A percentile compares a stretch with the other conserved stretches of the same genome.
Evolutionary conservation across 2,888 invertebrate species (phyloP).

Genomic region (Ectobius pallidus): DNA sequence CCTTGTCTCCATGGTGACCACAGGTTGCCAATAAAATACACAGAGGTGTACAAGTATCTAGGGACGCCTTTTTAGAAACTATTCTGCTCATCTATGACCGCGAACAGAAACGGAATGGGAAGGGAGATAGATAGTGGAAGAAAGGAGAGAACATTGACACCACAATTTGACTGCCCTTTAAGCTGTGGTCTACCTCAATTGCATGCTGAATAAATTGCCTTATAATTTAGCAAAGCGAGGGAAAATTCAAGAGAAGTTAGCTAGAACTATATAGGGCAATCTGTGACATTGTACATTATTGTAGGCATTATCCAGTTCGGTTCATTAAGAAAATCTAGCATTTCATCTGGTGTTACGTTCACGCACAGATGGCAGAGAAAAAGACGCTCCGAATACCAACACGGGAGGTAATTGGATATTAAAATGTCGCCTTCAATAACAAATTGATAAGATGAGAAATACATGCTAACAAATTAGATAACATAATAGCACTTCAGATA

Average conservation of each 20-base stretch:
- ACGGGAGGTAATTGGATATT: no score
- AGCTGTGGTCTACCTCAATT: neutral
- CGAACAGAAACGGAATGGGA: neutral
- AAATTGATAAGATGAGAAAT: no score
- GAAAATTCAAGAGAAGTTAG: neutral
- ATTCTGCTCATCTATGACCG: neutral
- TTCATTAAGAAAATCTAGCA: no score
- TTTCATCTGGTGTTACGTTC: no score
- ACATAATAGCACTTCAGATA: no score
- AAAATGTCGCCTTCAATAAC: no score
- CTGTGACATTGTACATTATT: no score
- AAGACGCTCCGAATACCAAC: no score
- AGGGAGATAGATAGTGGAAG: neutral
- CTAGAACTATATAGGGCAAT: no score
- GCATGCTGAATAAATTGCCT: neutral
- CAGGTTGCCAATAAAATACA: conserved; percentile 44
- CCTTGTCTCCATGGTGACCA: conserved; percentile 33
- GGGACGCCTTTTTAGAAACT: conserved; percentile 10
- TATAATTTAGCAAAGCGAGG: neutral
- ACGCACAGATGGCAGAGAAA: no score
- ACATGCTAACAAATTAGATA: no score
- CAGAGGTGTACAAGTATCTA: conserved; percentile 13
- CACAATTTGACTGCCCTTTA: conserved; percentile 18
- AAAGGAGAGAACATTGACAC: neutral
- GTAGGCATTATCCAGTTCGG: no score